Percentiles rank a stretch among this genome's conserved stretches.
Conservation (phyloP, 2,888 invertebrate genomes). For the Blera fallax region DNA sequence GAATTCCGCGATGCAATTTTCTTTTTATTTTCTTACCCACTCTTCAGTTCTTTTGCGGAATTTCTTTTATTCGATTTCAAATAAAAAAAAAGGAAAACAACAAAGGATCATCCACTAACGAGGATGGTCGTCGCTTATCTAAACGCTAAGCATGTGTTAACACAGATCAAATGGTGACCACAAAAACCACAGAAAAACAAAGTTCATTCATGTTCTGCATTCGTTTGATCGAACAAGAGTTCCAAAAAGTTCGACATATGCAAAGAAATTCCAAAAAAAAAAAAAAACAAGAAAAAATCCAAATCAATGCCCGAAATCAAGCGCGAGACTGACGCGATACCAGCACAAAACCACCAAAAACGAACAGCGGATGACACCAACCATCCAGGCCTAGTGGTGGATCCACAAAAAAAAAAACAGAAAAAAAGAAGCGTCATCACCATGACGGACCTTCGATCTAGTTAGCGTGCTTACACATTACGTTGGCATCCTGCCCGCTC, state of each 20-base stretch:
- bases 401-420: slow-evolving; percentile 19
- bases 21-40: background rate
- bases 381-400: slow-evolving; percentile 43
- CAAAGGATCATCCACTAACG: slow-evolving; percentile 51
- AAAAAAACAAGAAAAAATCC: background rate
- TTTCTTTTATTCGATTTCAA: slow-evolving; percentile 69
- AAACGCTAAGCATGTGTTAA: slow-evolving; percentile 71
- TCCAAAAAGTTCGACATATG: slow-evolving; percentile 36
- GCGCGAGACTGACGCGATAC: slow-evolving; percentile 70
- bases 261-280: slow-evolving; percentile 20
- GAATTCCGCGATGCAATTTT: slow-evolving; percentile 51
- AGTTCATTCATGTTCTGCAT: slow-evolving; percentile 66
- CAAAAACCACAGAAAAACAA: slow-evolving; percentile 60
- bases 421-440: slow-evolving; percentile 50
- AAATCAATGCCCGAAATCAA: slow-evolving; percentile 69
- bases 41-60: slow-evolving; percentile 53
- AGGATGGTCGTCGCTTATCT: slow-evolving; percentile 66
- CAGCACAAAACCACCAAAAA: slow-evolving; percentile 42
- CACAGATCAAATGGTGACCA: slow-evolving; percentile 67
- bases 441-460: slow-evolving; percentile 65
- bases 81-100: slow-evolving; percentile 2
- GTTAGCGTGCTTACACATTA: slow-evolving; percentile 71
- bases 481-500: slow-evolving; percentile 60
- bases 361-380: slow-evolving; percentile 56
- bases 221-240: slow-evolving; percentile 46